A percentile compares a stretch with the other conserved stretches of the same genome.
phyloP scores from a whole-genome alignment of 2,888 invertebrate species.

The Gibbula magus region DNA sequence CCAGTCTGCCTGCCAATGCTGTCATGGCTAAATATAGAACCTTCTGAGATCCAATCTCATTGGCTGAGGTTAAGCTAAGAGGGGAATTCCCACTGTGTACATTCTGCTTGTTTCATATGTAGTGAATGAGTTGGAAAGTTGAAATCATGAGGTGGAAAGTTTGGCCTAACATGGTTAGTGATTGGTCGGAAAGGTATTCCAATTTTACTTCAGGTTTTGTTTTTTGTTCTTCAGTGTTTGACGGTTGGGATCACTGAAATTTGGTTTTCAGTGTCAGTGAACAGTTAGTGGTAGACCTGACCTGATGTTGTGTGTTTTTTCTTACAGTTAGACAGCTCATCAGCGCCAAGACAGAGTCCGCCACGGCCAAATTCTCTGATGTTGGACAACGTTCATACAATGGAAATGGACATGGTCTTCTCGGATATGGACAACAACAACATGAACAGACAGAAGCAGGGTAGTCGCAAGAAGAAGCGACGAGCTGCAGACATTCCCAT shows the following conservation, averaged over 20 bases:
- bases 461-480: slow-evolving; percentile 62
- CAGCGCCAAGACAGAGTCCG: slow-evolving; percentile 44
- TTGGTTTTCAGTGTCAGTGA: too few species aligned
- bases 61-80: background rate
- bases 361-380: slow-evolving; percentile 63
- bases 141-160: too few species aligned
- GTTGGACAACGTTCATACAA: slow-evolving; percentile 62
- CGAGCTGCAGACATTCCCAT: slow-evolving; percentile 66
- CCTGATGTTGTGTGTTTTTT: background rate
- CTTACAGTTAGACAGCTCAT: slow-evolving; percentile 62
- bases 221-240: too few species aligned
- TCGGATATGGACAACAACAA: slow-evolving; percentile 52
- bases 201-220: too few species aligned
- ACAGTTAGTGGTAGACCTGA: too few species aligned
- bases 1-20: background rate
- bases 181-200: too few species aligned
- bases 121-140: background rate
- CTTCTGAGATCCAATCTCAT: background rate
- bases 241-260: too few species aligned
- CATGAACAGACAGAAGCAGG: slow-evolving; percentile 43
- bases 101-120: background rate
- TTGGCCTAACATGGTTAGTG: too few species aligned
- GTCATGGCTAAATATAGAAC: background rate
- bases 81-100: background rate
- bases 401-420: slow-evolving; percentile 62